Base-by-base conservation (phyloP, 2,113 vertebrate genomes). In the Melozone crissalis region DNA sequence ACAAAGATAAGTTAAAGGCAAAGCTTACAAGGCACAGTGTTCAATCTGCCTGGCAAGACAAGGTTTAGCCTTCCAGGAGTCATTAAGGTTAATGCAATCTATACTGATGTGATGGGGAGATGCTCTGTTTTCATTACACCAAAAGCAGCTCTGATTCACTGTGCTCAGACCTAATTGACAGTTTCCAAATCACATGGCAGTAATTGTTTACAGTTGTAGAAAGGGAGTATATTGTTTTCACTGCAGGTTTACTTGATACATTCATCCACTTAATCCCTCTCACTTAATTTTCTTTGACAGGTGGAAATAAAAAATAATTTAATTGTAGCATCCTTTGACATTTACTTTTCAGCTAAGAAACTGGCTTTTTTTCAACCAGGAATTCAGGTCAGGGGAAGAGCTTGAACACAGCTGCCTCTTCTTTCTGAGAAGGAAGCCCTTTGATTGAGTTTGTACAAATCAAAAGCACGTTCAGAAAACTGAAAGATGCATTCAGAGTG, bases 41-140 rank as follows among this genome's bases (percentile, higher is more conserved):
- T 95, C 93, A 90, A 67, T 87, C 91, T 93, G 83, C 61, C 83
- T 66, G 59, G 88, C 82, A 87, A 80, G 85, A 84, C 91, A 86
- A 93, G 76, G 84, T 71, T 92, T 71, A 94, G 73, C 76, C 90
- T 95, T 96, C n/a, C 89, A 94, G 66, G 80, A 97, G 94, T 94
- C 95, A 81, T 90, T 95, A 93, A 94, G 84, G 93, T 95, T 93
- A 97, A 92, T 90, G 73, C 76, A 81, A 84, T 96, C 91, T 87
- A 87, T 95, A 89, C 30, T 55, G 83, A 86, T 94, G 91, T 93
- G 84, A 91, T 0, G 0, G 86, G 35, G 74, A 95, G 89, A 87
- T 75, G 93, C 74, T 94, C 93, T 78, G 24, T 94, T 94, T 90
- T 78, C 95, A 92, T 90, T 93, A 94, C 76, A 55, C 33, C 93